A percentile compares a stretch with the other conserved stretches of the same genome.
Evolutionary conservation across 1,140 invertebrate genomes (phyloP).

Genomic region (Diploscapter pachys): DNA sequence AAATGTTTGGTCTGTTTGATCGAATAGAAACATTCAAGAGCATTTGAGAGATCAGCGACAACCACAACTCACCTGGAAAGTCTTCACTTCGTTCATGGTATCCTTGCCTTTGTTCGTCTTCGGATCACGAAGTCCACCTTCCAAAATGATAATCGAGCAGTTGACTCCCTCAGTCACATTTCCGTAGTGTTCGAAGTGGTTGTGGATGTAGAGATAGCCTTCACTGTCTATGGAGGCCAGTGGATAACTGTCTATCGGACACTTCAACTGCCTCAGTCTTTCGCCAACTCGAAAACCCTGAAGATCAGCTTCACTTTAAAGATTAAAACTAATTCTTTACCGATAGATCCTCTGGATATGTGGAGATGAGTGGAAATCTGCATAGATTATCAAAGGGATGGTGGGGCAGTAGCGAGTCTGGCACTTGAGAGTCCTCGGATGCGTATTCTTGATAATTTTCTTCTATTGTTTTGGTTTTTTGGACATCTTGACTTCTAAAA

Average conservation of each 20-base stretch:
- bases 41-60: background rate
- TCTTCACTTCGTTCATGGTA: conserved; percentile 2
- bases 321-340: background rate
- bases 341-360: conserved; percentile 14
- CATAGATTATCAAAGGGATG: conserved; percentile 30
- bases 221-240: conserved; percentile 16
- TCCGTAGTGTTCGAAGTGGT: conserved; percentile 18
- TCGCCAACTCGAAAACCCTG: conserved; percentile 17
- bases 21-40: background rate
- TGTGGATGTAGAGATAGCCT: conserved; percentile 27
- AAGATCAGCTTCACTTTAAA: background rate
- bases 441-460: too few relatives aligned
- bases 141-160: conserved; percentile 24
- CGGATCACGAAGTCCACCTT: conserved; percentile 21
- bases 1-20: background rate
- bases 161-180: conserved; percentile 8
- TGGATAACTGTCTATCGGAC: conserved; percentile 1
- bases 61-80: conserved; percentile 12
- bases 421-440: too few relatives aligned
- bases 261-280: conserved; percentile 23
- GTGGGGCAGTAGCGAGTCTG: conserved; percentile 2
- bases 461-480: too few relatives aligned
- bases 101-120: conserved; percentile 16
- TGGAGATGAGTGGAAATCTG: conserved; percentile 18
- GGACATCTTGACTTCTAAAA: too few relatives aligned